These are phyloP conservation scores for Hemiprocne comata DNA, from an alignment of 2,113 vertebrate species.

Conservation along the genomic window DNA sequence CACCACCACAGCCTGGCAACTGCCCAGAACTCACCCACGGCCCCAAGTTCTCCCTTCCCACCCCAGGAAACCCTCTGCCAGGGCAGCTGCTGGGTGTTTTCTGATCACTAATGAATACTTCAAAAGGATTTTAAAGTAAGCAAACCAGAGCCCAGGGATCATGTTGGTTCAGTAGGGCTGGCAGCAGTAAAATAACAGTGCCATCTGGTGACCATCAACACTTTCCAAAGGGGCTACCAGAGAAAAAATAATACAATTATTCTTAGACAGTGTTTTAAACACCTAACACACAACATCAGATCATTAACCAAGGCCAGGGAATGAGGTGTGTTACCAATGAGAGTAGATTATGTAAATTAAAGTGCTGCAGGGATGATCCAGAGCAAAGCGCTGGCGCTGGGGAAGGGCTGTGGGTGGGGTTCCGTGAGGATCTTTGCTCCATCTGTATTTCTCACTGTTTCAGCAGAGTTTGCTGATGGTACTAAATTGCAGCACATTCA, in stretches of 20 bases:
- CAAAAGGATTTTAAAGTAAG: neutral
- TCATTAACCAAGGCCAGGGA: neutral
- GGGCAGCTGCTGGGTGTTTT: neutral
- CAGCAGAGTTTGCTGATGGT: constrained; percentile 19
- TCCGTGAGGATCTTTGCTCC: neutral
- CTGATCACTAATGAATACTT: neutral
- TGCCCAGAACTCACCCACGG: neutral
- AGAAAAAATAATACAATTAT: neutral
- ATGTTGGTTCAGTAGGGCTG: neutral
- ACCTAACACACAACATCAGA: neutral
- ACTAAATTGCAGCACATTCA: constrained; percentile 23
- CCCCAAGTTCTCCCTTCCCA: neutral
- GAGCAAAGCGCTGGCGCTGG: neutral
- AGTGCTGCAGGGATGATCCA: neutral
- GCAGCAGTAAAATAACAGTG: constrained; percentile 51
- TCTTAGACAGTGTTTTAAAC: neutral
- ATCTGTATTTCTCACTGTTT: neutral
- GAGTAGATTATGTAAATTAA: neutral
- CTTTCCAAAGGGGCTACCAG: neutral
- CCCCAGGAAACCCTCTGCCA: neutral
- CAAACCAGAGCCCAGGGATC: neutral
- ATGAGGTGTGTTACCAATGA: neutral
- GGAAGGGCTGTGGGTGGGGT: neutral
- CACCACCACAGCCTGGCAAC: neutral
- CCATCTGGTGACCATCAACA: constrained; percentile 43